phyloP scores from a whole-genome alignment of 2,797 vertebrate species.

The Ataeniobius toweri region DNA sequence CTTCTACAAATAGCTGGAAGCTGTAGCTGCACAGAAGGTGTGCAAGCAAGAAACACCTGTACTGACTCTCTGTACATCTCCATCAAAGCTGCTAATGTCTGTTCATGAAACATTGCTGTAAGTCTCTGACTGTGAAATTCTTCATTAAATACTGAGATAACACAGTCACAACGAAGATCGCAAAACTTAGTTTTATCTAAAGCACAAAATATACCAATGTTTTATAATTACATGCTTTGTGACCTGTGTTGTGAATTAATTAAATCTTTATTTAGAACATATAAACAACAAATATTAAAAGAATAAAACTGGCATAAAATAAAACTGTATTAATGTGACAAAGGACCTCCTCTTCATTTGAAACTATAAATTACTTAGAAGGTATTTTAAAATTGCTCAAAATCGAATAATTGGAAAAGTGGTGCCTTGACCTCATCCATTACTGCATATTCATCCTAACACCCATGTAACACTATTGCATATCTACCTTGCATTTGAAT shows the following conservation, averaged over 20 bases:
- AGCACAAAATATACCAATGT: neutral
- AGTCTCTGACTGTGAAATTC: neutral
- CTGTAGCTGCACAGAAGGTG: neutral
- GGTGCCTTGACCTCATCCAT: no score
- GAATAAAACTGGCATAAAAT: neutral
- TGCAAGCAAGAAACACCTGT: neutral
- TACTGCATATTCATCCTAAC: no score
- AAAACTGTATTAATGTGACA: neutral
- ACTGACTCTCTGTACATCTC: neutral
- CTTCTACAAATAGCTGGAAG: constrained; percentile 3
- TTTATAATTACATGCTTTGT: neutral
- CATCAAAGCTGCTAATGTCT: neutral
- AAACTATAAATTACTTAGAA: neutral
- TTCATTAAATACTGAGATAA: neutral
- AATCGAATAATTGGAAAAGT: no score
- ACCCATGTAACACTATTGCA: no score
- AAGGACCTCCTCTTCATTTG: no score
- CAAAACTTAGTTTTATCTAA: neutral
- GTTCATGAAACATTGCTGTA: neutral
- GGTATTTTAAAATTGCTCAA: no score
- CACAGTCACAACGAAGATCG: neutral
- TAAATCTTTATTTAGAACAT: neutral
- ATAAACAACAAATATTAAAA: neutral
- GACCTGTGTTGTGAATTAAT: neutral
- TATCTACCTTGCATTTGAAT: no score